phyloP scores from a whole-genome alignment of 2,797 vertebrate species.

The Muscicapa striata region DNA sequence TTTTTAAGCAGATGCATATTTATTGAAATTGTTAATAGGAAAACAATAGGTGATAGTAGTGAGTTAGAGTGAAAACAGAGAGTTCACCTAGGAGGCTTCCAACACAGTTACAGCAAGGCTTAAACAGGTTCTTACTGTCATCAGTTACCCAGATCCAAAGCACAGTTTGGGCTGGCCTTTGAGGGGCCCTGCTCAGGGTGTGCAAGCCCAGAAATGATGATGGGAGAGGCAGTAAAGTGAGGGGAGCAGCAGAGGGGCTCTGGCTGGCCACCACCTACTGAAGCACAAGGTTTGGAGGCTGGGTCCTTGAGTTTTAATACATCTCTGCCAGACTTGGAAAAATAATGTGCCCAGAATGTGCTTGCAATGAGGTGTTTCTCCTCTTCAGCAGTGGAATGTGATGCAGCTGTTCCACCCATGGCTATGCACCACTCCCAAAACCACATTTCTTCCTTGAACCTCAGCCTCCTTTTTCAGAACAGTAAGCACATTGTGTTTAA shows the following conservation, averaged over 20 bases:
- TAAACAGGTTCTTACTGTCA: background rate
- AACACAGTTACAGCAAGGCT: background rate
- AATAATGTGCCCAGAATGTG: background rate
- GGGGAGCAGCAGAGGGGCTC: background rate
- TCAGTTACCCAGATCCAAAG: background rate
- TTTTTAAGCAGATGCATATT: background rate
- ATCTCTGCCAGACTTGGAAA: background rate
- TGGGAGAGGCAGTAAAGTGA: background rate
- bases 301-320: background rate
- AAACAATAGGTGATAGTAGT: background rate
- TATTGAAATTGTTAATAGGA: background rate
- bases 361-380: background rate
- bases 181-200: background rate
- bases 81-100: background rate
- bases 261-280: background rate
- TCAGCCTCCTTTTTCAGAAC: background rate
- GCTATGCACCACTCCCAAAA: background rate
- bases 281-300: background rate
- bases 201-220: background rate
- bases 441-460: background rate
- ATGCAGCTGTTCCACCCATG: background rate
- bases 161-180: background rate
- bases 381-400: background rate
- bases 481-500: background rate
- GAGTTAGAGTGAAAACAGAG: background rate